These are phyloP conservation scores for Xenus cinereus DNA, from an alignment of 2,113 vertebrate genomes.

Conservation along the genomic window DNA sequence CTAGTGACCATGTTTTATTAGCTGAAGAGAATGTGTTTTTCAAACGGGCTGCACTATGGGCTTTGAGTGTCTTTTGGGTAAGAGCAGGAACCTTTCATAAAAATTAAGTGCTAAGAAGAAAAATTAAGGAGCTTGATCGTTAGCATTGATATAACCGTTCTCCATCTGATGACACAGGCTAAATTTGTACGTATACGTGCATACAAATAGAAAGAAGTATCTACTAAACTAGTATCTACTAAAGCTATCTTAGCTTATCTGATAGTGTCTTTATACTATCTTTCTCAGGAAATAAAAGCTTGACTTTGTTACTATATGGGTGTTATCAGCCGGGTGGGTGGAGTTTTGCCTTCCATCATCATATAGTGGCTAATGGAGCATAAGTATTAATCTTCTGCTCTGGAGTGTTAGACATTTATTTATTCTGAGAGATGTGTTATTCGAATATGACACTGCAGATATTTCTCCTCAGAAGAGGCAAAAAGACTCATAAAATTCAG, in stretches of 20 bases:
- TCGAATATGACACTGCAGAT: background rate
- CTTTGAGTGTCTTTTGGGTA: background rate
- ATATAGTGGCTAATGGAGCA: background rate
- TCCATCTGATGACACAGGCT: fast-evolving
- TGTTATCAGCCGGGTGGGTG: background rate
- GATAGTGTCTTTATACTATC: background rate
- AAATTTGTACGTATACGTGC: background rate
- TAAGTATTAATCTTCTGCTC: background rate
- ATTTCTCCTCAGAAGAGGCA: background rate
- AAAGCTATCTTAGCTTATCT: background rate
- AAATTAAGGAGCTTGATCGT: background rate
- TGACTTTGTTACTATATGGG: background rate
- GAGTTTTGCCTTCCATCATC: background rate
- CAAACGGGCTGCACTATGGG: background rate
- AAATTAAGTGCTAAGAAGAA: background rate
- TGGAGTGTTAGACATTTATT: background rate
- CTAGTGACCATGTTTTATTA: background rate
- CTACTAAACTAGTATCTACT: background rate
- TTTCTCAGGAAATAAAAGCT: background rate
- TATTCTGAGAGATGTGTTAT: background rate
- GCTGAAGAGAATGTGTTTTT: background rate
- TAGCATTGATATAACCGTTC: background rate
- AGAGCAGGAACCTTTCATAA: background rate
- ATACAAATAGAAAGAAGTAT: background rate
- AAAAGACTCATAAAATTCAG: background rate